A percentile compares a stretch with the other conserved stretches of the same genome.
Evolutionary conservation across 2,113 vertebrate species (phyloP).

Genomic region (Heterotis niloticus): DNA sequence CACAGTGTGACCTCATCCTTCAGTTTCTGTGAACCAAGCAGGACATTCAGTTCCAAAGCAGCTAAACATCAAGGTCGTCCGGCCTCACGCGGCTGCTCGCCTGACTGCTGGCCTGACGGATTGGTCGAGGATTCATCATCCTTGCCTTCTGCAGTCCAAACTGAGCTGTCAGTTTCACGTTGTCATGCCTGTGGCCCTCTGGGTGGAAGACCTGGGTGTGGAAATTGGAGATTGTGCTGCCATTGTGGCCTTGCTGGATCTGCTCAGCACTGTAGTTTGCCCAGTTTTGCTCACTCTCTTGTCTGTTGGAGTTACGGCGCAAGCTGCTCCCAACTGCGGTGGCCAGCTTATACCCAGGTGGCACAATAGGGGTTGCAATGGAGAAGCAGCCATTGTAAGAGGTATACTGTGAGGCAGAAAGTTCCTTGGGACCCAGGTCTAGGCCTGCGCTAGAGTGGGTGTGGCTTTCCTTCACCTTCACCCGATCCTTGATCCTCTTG

Average conservation of each 20-base stretch:
- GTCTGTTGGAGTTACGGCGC: slow-evolving; percentile 81
- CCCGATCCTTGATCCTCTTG: slow-evolving; percentile 76
- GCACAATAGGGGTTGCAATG: slow-evolving; percentile 69
- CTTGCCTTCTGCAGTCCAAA: slow-evolving; percentile 75
- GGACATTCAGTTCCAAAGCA: background rate
- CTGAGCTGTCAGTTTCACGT: slow-evolving; percentile 66
- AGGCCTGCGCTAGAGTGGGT: slow-evolving; percentile 54
- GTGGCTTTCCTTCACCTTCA: slow-evolving; percentile 66
- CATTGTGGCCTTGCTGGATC: slow-evolving; percentile 78
- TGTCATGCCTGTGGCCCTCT: slow-evolving; percentile 63
- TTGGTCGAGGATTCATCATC: slow-evolving; percentile 72
- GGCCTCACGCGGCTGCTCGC: slow-evolving; percentile 78
- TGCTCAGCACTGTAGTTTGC: slow-evolving; percentile 83
- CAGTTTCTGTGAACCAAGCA: too few relatives aligned
- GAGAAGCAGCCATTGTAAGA: slow-evolving; percentile 83
- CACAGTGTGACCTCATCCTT: too few relatives aligned
- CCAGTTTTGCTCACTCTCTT: slow-evolving; percentile 86
- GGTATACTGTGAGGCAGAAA: slow-evolving; percentile 71
- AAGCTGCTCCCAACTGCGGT: slow-evolving; percentile 77
- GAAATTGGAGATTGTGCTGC: slow-evolving; percentile 75
- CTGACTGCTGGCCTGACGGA: slow-evolving; percentile 77
- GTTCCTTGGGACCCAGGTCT: slow-evolving; percentile 66
- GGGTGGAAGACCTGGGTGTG: slow-evolving; percentile 71
- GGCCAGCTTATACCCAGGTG: slow-evolving; percentile 79
- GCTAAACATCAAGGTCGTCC: slow-evolving; percentile 81